Evolutionary conservation across 2,888 invertebrate genomes (phyloP).

Genomic region (Andrena minutula): DNA sequence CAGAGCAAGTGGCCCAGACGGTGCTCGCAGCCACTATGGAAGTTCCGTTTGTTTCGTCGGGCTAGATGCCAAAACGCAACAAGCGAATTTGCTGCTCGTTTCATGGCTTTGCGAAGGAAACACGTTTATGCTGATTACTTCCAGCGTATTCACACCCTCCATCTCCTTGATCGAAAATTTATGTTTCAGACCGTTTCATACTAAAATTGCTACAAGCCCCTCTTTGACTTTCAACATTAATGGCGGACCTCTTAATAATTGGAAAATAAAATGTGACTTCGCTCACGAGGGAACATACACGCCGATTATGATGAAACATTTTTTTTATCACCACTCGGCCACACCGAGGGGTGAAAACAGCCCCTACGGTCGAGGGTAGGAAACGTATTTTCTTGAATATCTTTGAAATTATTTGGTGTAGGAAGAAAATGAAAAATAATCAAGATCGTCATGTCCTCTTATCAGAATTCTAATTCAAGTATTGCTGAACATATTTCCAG

Average conservation of each 20-base stretch:
- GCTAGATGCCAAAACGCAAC: slow-evolving; percentile 67
- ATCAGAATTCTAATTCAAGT: too few relatives aligned
- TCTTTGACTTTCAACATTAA: background rate
- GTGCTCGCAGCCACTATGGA: slow-evolving; percentile 16
- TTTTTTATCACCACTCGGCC: too few relatives aligned
- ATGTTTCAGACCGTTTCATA: background rate
- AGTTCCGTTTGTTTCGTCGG: slow-evolving; percentile 35
- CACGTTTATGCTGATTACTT: slow-evolving; percentile 31
- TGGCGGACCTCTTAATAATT: background rate
- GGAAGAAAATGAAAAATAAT: too few relatives aligned
- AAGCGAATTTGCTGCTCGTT: slow-evolving; percentile 57
- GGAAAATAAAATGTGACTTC: background rate
- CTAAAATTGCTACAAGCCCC: background rate
- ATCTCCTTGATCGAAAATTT: slow-evolving; percentile 20
- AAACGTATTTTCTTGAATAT: too few relatives aligned
- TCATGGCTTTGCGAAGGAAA: slow-evolving; percentile 19
- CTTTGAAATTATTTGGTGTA: too few relatives aligned
- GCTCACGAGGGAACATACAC: too few relatives aligned
- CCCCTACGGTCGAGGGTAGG: too few relatives aligned
- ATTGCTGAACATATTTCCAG: background rate
- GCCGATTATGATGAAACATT: too few relatives aligned
- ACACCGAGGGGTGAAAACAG: too few relatives aligned
- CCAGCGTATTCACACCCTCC: slow-evolving; percentile 5
- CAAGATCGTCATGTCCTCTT: too few relatives aligned
- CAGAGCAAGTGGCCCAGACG: slow-evolving; percentile 22